Evolutionary conservation across 1,140 invertebrate species (phyloP).

Genomic region (Colletes latitarsis): DNA sequence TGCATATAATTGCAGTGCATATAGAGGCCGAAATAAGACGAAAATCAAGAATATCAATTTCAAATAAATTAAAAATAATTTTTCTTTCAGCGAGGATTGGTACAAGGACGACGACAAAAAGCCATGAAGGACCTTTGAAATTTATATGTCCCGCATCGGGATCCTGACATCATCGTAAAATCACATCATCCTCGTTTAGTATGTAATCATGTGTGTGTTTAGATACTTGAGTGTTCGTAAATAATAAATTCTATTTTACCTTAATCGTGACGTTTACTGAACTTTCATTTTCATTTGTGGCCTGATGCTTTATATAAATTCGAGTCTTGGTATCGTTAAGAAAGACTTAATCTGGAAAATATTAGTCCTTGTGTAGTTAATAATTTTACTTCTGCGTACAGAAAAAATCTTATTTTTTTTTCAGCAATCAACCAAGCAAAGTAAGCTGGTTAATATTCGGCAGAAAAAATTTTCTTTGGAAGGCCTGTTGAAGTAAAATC

Average conservation of each 20-base stretch:
- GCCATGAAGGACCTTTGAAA: constrained; percentile 59
- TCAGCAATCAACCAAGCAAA: constrained; percentile 5
- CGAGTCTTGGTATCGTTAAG: too few relatives aligned
- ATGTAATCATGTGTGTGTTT: constrained; percentile 59
- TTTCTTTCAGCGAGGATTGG: constrained; percentile 89
- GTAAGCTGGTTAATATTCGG: too few relatives aligned
- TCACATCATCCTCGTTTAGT: constrained; percentile 47
- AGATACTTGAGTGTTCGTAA: constrained; percentile 55
- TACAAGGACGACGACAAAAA: constrained; percentile 87
- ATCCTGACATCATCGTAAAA: constrained; percentile 56
- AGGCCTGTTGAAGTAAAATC: too few relatives aligned
- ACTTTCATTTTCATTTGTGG: background rate
- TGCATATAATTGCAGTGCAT: too few relatives aligned
- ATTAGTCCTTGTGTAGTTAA: background rate
- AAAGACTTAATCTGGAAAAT: background rate
- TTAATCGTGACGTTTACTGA: constrained; percentile 6
- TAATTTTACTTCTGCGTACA: background rate
- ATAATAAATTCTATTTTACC: constrained; percentile 59
- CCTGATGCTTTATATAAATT: background rate
- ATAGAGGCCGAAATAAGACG: too few relatives aligned
- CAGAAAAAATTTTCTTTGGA: too few relatives aligned
- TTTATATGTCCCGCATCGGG: constrained; percentile 80
- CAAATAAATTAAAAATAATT: background rate
- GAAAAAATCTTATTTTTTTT: background rate
- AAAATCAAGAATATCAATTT: too few relatives aligned